Evolutionary conservation across 1,140 invertebrate genomes (phyloP), one percentile per base, ranked within the genome.

Genomic region (Trissolcus basalis): DNA sequence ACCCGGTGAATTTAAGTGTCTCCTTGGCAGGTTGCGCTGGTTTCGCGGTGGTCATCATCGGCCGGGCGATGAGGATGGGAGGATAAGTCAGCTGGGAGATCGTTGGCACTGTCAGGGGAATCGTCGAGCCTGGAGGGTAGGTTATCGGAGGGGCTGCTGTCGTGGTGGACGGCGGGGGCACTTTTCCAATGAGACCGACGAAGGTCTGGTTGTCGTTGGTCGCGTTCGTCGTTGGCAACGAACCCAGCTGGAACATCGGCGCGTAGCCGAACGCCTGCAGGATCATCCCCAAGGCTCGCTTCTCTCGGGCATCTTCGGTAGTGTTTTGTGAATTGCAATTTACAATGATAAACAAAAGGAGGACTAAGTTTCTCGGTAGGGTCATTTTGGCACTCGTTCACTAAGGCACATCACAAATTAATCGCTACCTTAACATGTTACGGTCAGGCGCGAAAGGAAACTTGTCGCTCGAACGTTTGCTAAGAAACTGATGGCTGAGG

Each of bases 1-100:
- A 81, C 0, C 87, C 87, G 0, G 87, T 89, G n/a, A 89, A 83
- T 14, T 80, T 72, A 0, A 89, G 61, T 0, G 84, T 87, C 59
- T 89, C 83, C 5, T 81, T 67, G 6, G 54, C 6, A 0, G 69
- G 45, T 7, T 70, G 51, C 53, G 78, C 9, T 44, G 70, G 53
- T 45, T 44, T 51, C 5, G 16, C 39, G 50, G 53, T 19, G 41
- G 33, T 55, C 19, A 63, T 56, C 1, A 71, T 27, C 5, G 71
- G 13, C 7, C 60, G 51, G 6, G 67, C 43, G 9, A 70, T n/a
- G 1, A 58, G 5, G 41, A 60, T 14, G 7, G 43, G 43, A 13
- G 74, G 74, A 41, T 77, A 72, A 0, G 75, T 72, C 16, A 72
- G 16, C 39, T 67, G 70, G 0, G 65, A 45, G 10, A 74, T 33